Percentiles rank a stretch among this genome's conserved stretches.
Conservation (phyloP, 2,797 vertebrate genomes). For the Sebastes variabilis region DNA sequence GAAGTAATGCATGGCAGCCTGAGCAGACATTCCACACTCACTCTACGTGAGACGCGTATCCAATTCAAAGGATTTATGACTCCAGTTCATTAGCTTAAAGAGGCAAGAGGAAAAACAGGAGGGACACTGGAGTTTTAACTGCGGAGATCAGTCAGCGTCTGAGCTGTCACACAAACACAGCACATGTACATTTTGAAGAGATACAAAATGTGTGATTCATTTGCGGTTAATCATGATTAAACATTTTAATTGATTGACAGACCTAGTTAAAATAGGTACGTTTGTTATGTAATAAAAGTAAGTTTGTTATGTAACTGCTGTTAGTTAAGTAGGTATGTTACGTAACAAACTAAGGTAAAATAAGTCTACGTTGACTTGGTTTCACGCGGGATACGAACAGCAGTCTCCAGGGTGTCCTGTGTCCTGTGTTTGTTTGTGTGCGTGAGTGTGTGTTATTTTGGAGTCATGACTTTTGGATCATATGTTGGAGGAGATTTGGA, state of each 20-base stretch:
- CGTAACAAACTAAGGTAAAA: not conserved
- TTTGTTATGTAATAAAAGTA: too few relatives aligned
- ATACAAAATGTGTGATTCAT: too few relatives aligned
- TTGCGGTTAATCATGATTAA: too few relatives aligned
- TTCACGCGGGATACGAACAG: not conserved
- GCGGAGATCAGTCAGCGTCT: not conserved
- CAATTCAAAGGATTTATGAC: too few relatives aligned
- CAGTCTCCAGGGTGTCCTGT: too few relatives aligned
- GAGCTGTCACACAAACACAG: not conserved
- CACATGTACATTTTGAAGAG: not conserved
- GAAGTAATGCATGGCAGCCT: conserved; percentile 15
- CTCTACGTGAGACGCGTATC: not conserved
- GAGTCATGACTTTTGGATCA: conserved; percentile 3
- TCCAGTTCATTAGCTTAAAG: not conserved
- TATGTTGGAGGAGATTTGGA: conserved; percentile 8
- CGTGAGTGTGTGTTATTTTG: not conserved
- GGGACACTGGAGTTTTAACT: not conserved
- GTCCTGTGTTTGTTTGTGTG: not conserved
- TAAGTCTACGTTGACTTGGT: not conserved
- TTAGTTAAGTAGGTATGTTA: not conserved
- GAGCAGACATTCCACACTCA: conserved; percentile 2
- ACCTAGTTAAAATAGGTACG: too few relatives aligned
- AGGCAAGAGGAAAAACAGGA: not conserved
- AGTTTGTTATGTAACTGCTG: not conserved
- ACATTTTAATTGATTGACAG: too few relatives aligned